phyloP scores from a whole-genome alignment of 1,140 invertebrate genomes.

The Tyrophagus putrescentiae region DNA sequence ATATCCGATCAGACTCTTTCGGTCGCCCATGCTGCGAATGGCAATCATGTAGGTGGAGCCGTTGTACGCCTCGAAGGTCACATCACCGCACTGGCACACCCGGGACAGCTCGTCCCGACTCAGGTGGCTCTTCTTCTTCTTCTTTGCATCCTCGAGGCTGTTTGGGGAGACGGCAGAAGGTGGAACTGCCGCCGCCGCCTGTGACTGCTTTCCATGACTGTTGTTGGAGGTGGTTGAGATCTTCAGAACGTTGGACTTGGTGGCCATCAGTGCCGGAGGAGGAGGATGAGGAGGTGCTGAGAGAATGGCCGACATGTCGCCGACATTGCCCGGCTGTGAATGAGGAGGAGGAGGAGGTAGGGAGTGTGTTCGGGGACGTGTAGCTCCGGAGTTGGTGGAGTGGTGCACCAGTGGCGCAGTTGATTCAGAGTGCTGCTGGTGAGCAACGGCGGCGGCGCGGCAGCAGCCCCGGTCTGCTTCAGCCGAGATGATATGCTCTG shows the following conservation, averaged over 20 bases:
- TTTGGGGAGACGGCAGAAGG: too few relatives aligned
- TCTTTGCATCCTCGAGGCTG: too few relatives aligned
- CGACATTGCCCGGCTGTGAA: neutral
- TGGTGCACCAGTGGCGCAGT: too few relatives aligned
- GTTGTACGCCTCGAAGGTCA: constrained; percentile 10
- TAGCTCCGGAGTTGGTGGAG: too few relatives aligned
- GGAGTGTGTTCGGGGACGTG: too few relatives aligned
- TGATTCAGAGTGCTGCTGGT: neutral
- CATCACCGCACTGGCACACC: constrained; percentile 9
- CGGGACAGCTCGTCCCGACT: constrained; percentile 14
- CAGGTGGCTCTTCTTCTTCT: constrained; percentile 14
- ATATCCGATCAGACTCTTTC: constrained; percentile 7
- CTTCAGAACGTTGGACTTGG: neutral
- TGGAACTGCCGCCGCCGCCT: too few relatives aligned
- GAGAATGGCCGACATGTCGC: neutral
- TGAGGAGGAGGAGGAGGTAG: neutral
- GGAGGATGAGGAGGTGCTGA: neutral
- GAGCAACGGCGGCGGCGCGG: neutral
- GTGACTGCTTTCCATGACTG: too few relatives aligned
- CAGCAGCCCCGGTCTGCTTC: neutral
- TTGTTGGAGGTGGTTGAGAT: neutral
- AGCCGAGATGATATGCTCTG: constrained; percentile 7
- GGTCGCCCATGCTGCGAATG: constrained; percentile 7
- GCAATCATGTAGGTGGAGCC: constrained; percentile 11
- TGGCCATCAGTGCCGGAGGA: neutral